These are phyloP conservation scores for Bombus soroeensis DNA, from an alignment of 1,140 invertebrate genomes.

Conservation along the genomic window DNA sequence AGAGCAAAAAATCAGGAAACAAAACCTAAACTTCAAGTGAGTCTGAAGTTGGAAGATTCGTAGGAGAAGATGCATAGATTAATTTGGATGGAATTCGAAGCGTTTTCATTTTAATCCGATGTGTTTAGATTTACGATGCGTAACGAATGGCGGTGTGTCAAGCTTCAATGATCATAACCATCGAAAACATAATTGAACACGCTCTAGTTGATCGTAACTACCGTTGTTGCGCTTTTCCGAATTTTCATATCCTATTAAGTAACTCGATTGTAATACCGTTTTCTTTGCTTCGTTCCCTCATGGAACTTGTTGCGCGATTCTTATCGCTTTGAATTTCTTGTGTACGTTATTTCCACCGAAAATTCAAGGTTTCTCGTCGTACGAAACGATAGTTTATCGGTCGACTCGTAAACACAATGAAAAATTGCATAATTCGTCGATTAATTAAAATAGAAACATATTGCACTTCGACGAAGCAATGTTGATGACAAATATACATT, in stretches of 20 bases:
- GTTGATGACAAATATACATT: too few relatives aligned
- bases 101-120: background rate
- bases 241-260: conserved; percentile 37
- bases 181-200: conserved; percentile 59
- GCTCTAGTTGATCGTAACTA: conserved; percentile 67
- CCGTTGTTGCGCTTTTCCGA: conserved; percentile 54
- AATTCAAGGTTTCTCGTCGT: too few relatives aligned
- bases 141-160: conserved; percentile 18
- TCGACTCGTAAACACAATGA: too few relatives aligned
- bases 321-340: too few relatives aligned
- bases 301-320: too few relatives aligned
- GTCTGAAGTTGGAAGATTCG: background rate
- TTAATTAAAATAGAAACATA: too few relatives aligned
- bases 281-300: background rate
- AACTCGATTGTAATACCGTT: background rate
- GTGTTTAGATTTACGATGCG: background rate
- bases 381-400: too few relatives aligned
- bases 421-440: too few relatives aligned
- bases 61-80: too few relatives aligned
- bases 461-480: too few relatives aligned
- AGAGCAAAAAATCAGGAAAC: background rate
- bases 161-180: conserved; percentile 50
- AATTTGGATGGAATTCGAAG: background rate
- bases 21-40: background rate
- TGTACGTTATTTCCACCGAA: too few relatives aligned